phyloP scores from a whole-genome alignment of 1,140 invertebrate genomes.

The Penaeus chinensis region DNA sequence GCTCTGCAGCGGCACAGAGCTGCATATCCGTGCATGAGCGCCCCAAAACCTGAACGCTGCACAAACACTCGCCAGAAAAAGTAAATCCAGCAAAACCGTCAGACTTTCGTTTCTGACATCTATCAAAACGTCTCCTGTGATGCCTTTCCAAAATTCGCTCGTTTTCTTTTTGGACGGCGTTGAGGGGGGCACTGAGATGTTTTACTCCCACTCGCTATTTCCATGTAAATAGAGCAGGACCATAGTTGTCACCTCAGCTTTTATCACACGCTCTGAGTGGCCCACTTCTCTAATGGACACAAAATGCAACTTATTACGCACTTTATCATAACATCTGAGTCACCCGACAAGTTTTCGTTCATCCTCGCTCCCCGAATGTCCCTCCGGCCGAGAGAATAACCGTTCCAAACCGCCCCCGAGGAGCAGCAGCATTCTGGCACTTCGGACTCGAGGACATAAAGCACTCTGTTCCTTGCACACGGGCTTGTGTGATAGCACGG shows the following conservation, averaged over 20 bases:
- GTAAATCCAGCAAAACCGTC: not conserved
- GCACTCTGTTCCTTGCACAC: not conserved
- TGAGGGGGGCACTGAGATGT: conserved; percentile 4
- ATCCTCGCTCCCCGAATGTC: conserved; percentile 22
- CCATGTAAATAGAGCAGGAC: conserved; percentile 61
- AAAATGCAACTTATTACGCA: conserved; percentile 62
- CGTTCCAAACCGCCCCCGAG: not conserved
- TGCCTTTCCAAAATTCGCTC: not conserved
- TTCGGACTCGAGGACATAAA: not conserved
- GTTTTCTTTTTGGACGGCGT: not conserved
- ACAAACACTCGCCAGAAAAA: not conserved
- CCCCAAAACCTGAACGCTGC: not conserved
- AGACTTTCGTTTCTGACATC: conserved; percentile 2
- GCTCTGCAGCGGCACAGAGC: no score
- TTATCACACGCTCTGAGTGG: conserved; percentile 60
- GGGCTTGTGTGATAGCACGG: not conserved
- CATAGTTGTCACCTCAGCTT: conserved; percentile 62
- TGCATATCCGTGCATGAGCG: no score
- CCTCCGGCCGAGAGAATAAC: not conserved
- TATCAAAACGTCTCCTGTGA: conserved; percentile 13
- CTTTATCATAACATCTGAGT: conserved; percentile 55
- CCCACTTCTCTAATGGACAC: conserved; percentile 62
- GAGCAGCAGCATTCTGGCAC: not conserved
- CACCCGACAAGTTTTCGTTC: conserved; percentile 42
- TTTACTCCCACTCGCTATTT: conserved; percentile 45